Evolutionary conservation across 2,797 vertebrate species (phyloP), one percentile per base, ranked within the genome.

Genomic region (Etheostoma perlongum): DNA sequence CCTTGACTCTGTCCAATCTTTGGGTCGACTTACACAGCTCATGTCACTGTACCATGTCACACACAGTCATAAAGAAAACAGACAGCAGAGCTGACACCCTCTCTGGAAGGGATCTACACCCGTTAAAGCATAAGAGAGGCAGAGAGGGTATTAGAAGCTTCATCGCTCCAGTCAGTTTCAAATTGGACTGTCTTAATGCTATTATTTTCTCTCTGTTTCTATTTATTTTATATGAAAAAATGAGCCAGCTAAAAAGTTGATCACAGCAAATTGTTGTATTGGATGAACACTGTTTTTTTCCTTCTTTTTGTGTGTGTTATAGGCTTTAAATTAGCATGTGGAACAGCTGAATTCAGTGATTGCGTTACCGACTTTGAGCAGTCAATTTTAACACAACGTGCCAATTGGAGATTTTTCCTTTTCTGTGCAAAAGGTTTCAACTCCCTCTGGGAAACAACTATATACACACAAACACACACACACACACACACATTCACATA

Each of bases 141-240:
- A 67, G 36, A 85, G 77, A 82, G 64, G 19, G 60, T 79, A 75
- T 82, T 53, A 73, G 62, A 76, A 55, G 78, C 78, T 78, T 73
- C 74, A 82, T 79, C 77, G 74, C 33, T 55, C 2, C 15, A 51
- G 25, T 69, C 60, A 36, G 53, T 49, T 84, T 74, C 25, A 76
- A 68, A 77, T 61, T 55, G 11, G 7, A 72, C 52, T 44, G n/a
- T 73, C 72, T 2, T 70, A 53, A 69, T 51, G 64, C 72, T 15
- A 63, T 74, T 46, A 57, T 69, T 74, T 68, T 59, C 30, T 57
- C 10, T 33, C 8, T 1, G 0, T 68, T 51, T 62, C 46, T 15
- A 62, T 18, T 52, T 30, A 42, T 36, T 40, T 9, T 40, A 40
- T 40, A 40, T 40, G 36, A 11, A 40, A 60, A 68, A 66, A 60